Evolutionary conservation across 2,113 vertebrate genomes (phyloP).

Genomic region (Macaca fascicularis): T2T-MFA8v1.1 NC_088388.1:86545001-86545500

Average conservation of each 20-base stretch:
- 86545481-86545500: neutral
- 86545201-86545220: neutral
- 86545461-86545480: neutral
- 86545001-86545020: neutral
- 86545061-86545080: rapidly evolving
- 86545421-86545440: neutral
- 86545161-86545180: neutral
- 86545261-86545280: neutral
- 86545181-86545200: neutral
- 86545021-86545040: neutral
- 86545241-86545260: neutral
- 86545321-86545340: neutral
- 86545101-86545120: neutral
- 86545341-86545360: neutral
- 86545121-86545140: neutral
- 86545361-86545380: neutral
- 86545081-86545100: neutral
- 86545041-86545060: neutral
- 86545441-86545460: neutral
- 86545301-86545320: neutral
- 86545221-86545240: neutral
- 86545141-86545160: neutral
- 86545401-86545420: neutral
- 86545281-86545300: neutral
- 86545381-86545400: neutral